Evolutionary conservation across 2,888 invertebrate genomes (phyloP).

Genomic region (Agriopis marginaria): DNA sequence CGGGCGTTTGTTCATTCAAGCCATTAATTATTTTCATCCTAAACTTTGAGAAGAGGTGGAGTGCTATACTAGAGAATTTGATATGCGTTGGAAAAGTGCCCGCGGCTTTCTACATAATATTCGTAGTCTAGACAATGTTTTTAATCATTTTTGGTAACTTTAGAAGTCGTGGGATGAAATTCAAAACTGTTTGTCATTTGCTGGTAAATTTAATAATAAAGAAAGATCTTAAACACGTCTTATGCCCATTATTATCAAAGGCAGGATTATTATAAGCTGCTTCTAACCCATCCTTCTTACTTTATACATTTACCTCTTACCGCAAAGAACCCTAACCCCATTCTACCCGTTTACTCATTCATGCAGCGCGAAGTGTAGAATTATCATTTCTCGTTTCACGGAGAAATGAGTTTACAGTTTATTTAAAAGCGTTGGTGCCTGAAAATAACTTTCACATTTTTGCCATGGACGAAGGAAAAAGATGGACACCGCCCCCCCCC

Average conservation of each 20-base stretch:
- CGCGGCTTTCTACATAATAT: no score
- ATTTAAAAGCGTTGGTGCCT: slow-evolving; percentile 1
- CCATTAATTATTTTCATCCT: neutral
- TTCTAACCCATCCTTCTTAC: neutral
- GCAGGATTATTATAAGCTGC: no score
- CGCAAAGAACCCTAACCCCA: neutral
- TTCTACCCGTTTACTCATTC: slow-evolving; percentile 26
- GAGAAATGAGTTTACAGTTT: slow-evolving; percentile 16
- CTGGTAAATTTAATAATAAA: no score
- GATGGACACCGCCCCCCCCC: neutral
- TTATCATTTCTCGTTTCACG: slow-evolving; percentile 11
- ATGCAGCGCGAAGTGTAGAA: slow-evolving; percentile 24
- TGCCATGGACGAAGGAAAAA: neutral
- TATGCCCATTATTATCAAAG: no score
- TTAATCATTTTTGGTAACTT: no score
- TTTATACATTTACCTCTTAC: neutral
- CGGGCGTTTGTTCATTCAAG: neutral
- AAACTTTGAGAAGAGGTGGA: neutral
- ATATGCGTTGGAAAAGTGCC: no score
- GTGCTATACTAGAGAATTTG: neutral
- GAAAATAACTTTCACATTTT: slow-evolving; percentile 5
- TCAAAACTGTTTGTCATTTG: no score
- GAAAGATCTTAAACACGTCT: no score
- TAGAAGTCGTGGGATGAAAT: no score
- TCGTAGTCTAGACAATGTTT: no score